Conservation (phyloP, 2,797 vertebrate species). For the Sparidentex hasta region DNA sequence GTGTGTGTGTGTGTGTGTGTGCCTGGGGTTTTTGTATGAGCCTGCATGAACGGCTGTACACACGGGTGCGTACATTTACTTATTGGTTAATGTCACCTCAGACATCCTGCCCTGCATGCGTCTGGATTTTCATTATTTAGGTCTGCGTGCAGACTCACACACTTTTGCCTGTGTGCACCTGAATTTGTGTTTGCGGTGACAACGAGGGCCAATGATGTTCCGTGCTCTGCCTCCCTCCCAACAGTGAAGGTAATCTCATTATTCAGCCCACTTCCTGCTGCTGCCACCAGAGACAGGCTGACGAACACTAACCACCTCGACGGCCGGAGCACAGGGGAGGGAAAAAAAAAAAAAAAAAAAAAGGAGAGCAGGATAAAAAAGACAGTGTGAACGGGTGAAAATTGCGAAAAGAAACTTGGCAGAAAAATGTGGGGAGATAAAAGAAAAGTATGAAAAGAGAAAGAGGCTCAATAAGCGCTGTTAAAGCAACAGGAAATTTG, state of each 20-base stretch:
- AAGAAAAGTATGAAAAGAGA: slow-evolving; percentile 9
- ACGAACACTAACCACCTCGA: slow-evolving; percentile 78
- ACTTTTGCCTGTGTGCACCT: neutral
- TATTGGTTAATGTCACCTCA: slow-evolving; percentile 7
- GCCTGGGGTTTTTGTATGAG: neutral
- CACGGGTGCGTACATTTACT: neutral
- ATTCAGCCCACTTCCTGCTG: slow-evolving; percentile 80
- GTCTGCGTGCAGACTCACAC: slow-evolving; percentile 9
- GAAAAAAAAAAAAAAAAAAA: neutral
- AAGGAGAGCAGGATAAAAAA: slow-evolving; percentile 17
- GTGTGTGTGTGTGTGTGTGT: neutral
- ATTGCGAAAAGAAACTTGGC: slow-evolving; percentile 33
- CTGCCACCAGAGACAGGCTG: slow-evolving; percentile 79
- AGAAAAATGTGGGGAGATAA: slow-evolving; percentile 31
- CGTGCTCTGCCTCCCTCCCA: slow-evolving; percentile 46
- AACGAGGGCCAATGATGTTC: slow-evolving; percentile 65
- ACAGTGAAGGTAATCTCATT: slow-evolving; percentile 74
- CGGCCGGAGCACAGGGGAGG: slow-evolving; percentile 45
- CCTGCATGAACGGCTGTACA: neutral
- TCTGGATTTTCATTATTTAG: slow-evolving; percentile 31
- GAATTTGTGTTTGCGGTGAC: slow-evolving; percentile 36
- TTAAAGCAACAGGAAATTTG: slow-evolving; percentile 36
- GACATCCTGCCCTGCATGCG: slow-evolving; percentile 16
- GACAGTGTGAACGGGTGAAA: slow-evolving; percentile 38
- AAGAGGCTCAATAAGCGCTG: slow-evolving; percentile 1